phyloP scores from a whole-genome alignment of 2,888 invertebrate genomes.

The Vesta saturnalis region DNA sequence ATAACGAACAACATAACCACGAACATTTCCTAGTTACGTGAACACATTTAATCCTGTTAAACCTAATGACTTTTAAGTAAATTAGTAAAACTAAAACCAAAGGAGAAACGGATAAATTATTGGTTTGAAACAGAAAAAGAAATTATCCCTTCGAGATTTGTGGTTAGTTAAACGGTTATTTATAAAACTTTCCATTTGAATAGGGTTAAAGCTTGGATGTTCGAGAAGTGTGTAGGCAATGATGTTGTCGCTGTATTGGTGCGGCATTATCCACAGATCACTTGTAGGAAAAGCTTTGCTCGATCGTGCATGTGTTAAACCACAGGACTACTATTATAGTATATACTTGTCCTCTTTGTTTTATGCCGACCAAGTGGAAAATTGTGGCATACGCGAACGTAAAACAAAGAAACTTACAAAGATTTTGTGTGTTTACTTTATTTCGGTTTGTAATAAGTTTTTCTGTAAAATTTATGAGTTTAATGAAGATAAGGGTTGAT shows the following conservation, averaged over 20 bases:
- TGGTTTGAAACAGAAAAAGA: too few relatives aligned
- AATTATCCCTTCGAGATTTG: background rate
- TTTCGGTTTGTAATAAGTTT: too few relatives aligned
- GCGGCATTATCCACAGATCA: slow-evolving; percentile 37
- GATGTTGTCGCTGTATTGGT: slow-evolving; percentile 27
- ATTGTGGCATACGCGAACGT: background rate
- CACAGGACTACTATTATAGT: slow-evolving; percentile 30
- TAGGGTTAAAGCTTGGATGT: slow-evolving; percentile 24
- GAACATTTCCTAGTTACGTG: too few relatives aligned
- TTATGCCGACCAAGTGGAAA: slow-evolving; percentile 9
- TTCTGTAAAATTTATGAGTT: too few relatives aligned
- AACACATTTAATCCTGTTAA: too few relatives aligned
- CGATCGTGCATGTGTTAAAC: slow-evolving; percentile 26
- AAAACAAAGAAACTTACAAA: background rate
- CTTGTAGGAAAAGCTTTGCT: slow-evolving; percentile 36
- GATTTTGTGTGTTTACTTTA: background rate
- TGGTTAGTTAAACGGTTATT: slow-evolving; percentile 17
- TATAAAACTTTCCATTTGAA: slow-evolving; percentile 23
- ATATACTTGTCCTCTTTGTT: slow-evolving; percentile 28
- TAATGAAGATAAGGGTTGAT: too few relatives aligned
- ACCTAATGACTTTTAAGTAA: too few relatives aligned
- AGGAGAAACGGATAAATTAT: too few relatives aligned
- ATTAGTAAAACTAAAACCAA: too few relatives aligned
- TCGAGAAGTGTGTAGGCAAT: slow-evolving; percentile 40
- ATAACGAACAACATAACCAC: too few relatives aligned